Percentiles rank a stretch among this genome's conserved stretches.
Evolutionary conservation across 2,888 invertebrate genomes (phyloP).

Genomic region (Ormyrus pomaceus): DNA sequence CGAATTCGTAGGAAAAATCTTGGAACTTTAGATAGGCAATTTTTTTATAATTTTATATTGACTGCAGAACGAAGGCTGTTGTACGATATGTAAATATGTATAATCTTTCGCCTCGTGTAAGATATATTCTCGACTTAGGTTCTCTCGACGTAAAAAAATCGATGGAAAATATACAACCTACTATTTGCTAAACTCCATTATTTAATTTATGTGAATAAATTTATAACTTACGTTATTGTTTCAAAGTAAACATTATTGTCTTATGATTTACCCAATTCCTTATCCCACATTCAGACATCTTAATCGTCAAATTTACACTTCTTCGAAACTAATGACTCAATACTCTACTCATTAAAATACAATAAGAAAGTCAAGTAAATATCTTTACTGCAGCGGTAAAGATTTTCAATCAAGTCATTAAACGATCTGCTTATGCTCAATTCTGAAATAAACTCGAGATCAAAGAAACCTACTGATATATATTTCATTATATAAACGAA

Average conservation of each 20-base stretch:
- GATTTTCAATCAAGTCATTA: no score
- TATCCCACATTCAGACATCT: neutral
- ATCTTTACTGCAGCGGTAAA: no score
- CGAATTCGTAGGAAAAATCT: slow-evolving; percentile 54
- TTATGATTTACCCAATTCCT: slow-evolving; percentile 50
- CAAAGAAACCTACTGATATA: no score
- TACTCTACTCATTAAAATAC: no score
- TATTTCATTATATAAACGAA: no score
- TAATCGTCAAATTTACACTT: no score
- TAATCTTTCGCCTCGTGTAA: slow-evolving; percentile 74
- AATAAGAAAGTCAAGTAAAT: no score
- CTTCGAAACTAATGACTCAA: no score
- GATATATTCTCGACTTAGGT: slow-evolving; percentile 68
- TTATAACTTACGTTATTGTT: slow-evolving; percentile 75
- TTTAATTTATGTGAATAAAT: slow-evolving; percentile 76
- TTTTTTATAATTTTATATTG: slow-evolving; percentile 76
- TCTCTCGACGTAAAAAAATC: slow-evolving; percentile 54
- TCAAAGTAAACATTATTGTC: slow-evolving; percentile 63
- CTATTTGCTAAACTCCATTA: slow-evolving; percentile 73
- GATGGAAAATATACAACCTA: slow-evolving; percentile 60
- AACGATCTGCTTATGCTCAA: no score
- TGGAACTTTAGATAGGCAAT: slow-evolving; percentile 70
- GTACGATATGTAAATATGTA: slow-evolving; percentile 76
- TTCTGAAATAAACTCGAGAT: no score
- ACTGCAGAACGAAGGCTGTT: slow-evolving; percentile 68